Percentiles rank a stretch among this genome's conserved stretches.
Conservation (phyloP, 2,797 vertebrate genomes). For the Mastacembelus armatus region DNA sequence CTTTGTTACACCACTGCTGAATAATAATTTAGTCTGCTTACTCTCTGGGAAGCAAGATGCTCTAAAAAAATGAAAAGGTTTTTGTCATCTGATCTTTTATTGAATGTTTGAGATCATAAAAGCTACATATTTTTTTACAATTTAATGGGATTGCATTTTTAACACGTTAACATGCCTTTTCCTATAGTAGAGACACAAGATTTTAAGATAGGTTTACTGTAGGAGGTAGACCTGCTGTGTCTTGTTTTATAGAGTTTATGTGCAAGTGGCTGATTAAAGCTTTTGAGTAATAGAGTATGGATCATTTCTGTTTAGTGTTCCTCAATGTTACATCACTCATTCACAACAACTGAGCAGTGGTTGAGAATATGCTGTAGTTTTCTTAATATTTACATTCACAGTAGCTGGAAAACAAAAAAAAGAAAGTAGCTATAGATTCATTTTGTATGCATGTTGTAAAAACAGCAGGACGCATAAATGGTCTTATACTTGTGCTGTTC, state of each 20-base stretch:
- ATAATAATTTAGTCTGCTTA: too few species aligned
- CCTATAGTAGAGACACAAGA: background rate
- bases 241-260: background rate
- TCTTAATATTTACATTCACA: background rate
- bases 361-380: background rate
- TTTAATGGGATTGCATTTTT: slow-evolving; percentile 17
- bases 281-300: background rate
- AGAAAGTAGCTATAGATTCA: background rate
- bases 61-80: background rate
- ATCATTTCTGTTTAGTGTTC: background rate
- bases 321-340: background rate
- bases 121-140: background rate
- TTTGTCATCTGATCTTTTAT: slow-evolving; percentile 11
- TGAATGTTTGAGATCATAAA: slow-evolving; percentile 6
- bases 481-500: too few species aligned
- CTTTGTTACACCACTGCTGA: too few species aligned
- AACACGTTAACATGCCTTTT: slow-evolving; percentile 18
- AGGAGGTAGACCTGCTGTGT: slow-evolving; percentile 4
- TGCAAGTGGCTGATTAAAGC: background rate
- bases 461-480: slow-evolving; percentile 14
- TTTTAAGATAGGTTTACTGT: background rate
- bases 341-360: background rate
- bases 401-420: background rate
- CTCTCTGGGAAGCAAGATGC: too few species aligned
- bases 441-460: slow-evolving; percentile 24